phyloP scores from a whole-genome alignment of 2,113 vertebrate genomes.

The Hyperopisus bebe region DNA sequence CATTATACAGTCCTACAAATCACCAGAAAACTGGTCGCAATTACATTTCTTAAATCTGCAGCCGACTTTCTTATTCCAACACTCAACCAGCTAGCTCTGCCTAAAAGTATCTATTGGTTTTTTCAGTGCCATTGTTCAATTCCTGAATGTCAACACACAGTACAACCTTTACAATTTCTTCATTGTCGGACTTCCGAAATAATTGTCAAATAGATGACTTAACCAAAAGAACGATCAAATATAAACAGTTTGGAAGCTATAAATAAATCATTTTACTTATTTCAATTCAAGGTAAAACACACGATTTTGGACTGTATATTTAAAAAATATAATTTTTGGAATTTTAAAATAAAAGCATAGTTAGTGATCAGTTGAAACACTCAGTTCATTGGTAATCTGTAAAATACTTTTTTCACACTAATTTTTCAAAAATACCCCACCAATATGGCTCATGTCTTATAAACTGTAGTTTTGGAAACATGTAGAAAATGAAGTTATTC shows the following conservation, averaged over 20 bases:
- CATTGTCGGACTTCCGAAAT: background rate
- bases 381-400: background rate
- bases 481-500: background rate
- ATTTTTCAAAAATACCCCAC: background rate
- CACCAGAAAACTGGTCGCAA: background rate
- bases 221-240: background rate
- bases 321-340: background rate
- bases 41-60: background rate
- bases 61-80: background rate
- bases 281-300: background rate
- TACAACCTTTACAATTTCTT: background rate
- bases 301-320: background rate
- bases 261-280: background rate
- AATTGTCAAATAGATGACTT: background rate
- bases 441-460: background rate
- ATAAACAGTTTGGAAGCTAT: background rate
- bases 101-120: background rate
- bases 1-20: background rate
- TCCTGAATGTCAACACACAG: background rate
- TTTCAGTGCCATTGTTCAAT: background rate
- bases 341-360: background rate
- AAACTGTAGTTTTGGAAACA: background rate
- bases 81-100: background rate
- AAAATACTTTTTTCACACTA: background rate
- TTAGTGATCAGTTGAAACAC: background rate